These are phyloP conservation scores for Leontopithecus rosalia DNA, from an alignment of 2,797 vertebrate genomes.

Conservation along the genomic window DNA sequence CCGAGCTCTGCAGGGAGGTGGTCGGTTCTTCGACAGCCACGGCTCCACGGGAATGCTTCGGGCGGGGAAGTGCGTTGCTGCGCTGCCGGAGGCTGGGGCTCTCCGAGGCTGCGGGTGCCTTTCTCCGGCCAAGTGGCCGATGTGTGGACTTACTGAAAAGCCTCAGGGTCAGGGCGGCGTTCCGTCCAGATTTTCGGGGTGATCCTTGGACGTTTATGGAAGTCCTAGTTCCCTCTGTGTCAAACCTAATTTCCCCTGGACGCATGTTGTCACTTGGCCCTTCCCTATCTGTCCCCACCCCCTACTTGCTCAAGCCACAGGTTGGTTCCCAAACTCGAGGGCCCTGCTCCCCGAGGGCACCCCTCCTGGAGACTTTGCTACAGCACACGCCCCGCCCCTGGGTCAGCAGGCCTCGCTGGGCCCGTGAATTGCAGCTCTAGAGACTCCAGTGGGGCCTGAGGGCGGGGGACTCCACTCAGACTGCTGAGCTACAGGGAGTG, in stretches of 20 bases:
- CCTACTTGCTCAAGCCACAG: fast-evolving
- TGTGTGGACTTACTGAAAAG: fast-evolving
- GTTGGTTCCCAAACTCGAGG: fast-evolving
- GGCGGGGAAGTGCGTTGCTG: fast-evolving
- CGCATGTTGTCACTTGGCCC: fast-evolving
- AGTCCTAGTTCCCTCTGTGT: not conserved
- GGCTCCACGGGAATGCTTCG: not conserved
- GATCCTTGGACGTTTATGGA: not conserved
- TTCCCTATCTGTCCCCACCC: not conserved
- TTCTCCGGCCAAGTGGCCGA: not conserved
- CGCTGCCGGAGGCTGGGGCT: too few species aligned
- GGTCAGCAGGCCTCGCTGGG: not conserved
- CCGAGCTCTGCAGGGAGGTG: fast-evolving
- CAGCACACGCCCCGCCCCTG: fast-evolving
- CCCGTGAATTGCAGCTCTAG: fast-evolving
- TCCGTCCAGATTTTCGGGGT: too few species aligned
- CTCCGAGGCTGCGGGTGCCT: fast-evolving
- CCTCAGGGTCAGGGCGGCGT: fast-evolving
- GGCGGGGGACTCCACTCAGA: not conserved
- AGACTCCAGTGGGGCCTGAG: too few species aligned
- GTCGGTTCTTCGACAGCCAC: fast-evolving
- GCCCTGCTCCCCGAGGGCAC: not conserved
- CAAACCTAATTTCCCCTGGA: not conserved
- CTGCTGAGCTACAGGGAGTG: not conserved
- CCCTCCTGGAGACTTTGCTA: not conserved